Evolutionary conservation across 2,888 invertebrate genomes (phyloP), one percentile per base, ranked within the genome.

Genomic region (Dryocosmus kuriphilus): DNA sequence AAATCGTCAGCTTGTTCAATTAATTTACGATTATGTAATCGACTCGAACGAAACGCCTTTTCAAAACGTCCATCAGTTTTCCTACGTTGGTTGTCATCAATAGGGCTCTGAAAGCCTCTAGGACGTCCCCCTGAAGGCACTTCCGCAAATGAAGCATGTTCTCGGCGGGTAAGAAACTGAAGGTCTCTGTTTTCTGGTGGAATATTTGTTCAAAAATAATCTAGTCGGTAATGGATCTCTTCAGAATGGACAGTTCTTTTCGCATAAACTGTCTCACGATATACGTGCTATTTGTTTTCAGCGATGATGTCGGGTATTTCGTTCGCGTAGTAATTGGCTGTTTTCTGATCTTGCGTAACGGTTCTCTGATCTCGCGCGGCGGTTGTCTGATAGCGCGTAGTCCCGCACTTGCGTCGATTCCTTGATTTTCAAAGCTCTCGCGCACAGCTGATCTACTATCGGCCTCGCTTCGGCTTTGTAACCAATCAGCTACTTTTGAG

Each of bases 111-210:
- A 74, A 30, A 1, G 73, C 11, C 11, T 74, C 55, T 1, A 74
- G n/a, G 0, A 57, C 73, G 4, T 32, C 55, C 11, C 73, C 73
- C 32, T 55, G 46, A 4, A 74, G 57, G 32, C 73, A 73, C 19
- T 73, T 73, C 24, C 51, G 51, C 6, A 73, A 19, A 1, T 51
- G 41, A 27, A 73, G 24, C 41, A 30, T 46, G 19, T 73, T 73
- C 8, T 73, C 71, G 0, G 24, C 41, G 0, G 22, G 1, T 4
- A 51, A 73, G 24, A 73, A 73, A 0, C 51, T 19, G 2, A 51
- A 73, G 1, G 51, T 19, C 16, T 73, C 27, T 1, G 55, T 73
- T 27, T 32, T 57, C 9, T 74, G 51, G 6, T 32, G 0, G 16
- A 74, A 57, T 6, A 55, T 51, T 22, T n/a, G 3, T 22, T 55